Evolutionary conservation across 2,113 vertebrate species (phyloP), one percentile per base, ranked within the genome.

Genomic region (Empidonax alnorum): DNA sequence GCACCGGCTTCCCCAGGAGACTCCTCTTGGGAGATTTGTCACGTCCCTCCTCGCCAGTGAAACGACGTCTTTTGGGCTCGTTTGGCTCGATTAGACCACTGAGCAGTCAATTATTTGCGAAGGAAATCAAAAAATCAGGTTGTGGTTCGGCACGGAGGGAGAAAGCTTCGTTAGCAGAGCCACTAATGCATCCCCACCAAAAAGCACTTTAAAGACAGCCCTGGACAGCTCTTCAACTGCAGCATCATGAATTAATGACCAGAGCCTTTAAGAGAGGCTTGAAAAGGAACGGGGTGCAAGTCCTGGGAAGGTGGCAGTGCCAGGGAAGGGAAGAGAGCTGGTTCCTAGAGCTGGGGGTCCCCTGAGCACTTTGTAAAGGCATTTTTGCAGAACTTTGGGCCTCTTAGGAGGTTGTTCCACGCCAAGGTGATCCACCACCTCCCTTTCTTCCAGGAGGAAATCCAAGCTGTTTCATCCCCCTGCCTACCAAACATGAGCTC

Each of bases 211-310:
- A 33, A 46, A 80, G 69, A 33, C 61, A 79, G 1, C 37, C 66
- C 79, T 12, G 67, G 87, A 4, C 87, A 55, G 87, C 80, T 79
- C 81, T 33, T 17, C 7, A 65, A 81, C 7, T 9, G 47, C 77
- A 61, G 62, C 93, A 94, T 65, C 87, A 61, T 72, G 91, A 78
- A 82, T 84, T 87, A 56, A 92, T 53, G 89, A 75, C 18, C 69
- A 59, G 30, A 35, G 35, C 35, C 35, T 35, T 35, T 35, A 35
- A 35, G 35, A 35, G 35, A 35, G 35, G 35, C 35, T 35, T 7
- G 35, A 35, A 35, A 35, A 35, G 35, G 35, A 35, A 35, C 35
- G 35, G 35, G 35, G 35, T 35, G 35, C 35, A 35, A 35, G 35
- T 35, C 35, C 35, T 35, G 35, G 35, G 35, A 35, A 35, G 35